These are phyloP conservation scores for Caradrina clavipalpis DNA, from an alignment of 2,888 invertebrate genomes.

Conservation along the genomic window DNA sequence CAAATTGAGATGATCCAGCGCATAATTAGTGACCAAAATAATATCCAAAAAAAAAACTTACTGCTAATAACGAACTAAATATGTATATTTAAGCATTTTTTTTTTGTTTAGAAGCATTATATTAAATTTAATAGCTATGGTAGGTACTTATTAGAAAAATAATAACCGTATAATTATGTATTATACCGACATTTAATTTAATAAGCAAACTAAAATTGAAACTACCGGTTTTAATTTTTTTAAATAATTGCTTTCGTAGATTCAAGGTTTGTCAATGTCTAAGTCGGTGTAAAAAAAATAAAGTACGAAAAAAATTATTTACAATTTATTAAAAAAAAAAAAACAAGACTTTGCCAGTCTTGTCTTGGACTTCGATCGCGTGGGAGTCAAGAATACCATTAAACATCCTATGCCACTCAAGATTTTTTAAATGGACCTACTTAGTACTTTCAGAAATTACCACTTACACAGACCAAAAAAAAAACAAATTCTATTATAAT, in stretches of 20 bases:
- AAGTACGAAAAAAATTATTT: neutral
- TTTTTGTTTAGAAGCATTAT: neutral
- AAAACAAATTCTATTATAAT: no score
- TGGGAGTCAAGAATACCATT: no score
- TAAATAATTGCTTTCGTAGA: neutral
- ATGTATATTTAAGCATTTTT: neutral
- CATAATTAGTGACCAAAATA: neutral
- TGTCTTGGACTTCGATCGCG: no score
- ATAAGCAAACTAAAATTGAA: slow-evolving; percentile 3
- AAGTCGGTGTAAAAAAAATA: neutral
- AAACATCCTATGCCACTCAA: no score
- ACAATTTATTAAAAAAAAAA: neutral
- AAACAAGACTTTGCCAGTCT: no score
- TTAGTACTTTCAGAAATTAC: no score
- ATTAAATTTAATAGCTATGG: neutral
- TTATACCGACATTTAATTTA: slow-evolving; percentile 8
- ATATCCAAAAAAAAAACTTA: neutral
- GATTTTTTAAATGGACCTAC: no score
- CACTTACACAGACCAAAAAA: no score
- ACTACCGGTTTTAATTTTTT: neutral
- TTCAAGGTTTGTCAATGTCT: neutral
- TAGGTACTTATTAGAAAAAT: neutral
- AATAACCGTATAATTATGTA: neutral
- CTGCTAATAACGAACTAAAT: neutral
- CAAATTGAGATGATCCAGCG: neutral